Base-by-base conservation (phyloP, 2,888 invertebrate genomes). In the Chouioia cunea region DNA sequence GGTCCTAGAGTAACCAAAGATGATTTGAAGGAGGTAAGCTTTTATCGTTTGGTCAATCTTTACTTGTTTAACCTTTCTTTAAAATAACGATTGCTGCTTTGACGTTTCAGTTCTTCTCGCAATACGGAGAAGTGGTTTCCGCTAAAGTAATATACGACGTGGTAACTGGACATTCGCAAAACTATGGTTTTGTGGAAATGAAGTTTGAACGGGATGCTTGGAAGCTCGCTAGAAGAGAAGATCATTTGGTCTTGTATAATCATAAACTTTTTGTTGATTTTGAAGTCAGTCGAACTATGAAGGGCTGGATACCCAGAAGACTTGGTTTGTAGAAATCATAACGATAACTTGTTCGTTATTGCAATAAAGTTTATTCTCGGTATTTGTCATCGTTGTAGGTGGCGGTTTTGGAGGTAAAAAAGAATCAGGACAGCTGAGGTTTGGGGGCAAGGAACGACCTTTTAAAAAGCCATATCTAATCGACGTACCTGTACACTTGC, bases 111-210 rank as follows among this genome's bases (percentile, higher is more conserved):
- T 89, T 81, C 91, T 89, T 87, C 93, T 94, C 14, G 87, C 89
- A 82, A 87, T 94, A 73, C 80, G 89, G 77, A 84, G 88, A 74
- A 88, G 93, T 81, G 85, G 89, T 66, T 78, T 96, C 65, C 89
- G 80, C 76, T 1, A 83, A 81, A 76, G 73, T 85, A 43, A 80
- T 96, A 3, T 89, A 91, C 77, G 95, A 96, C 80, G 89, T 95
- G 59, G 93, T 96, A 0, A 96, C 96, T 0, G 94, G 95, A 0
- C 89, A 90, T 79, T 93, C 95, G 0, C 92, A 92, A 82, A 90
- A 93, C 65, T 96, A 96, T 81, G 95, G 92, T 0, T 96, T 96
- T 84, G 88, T 96, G n/a, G 95, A 95, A 85, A 96, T 90, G 86
- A 90, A 90, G 75, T 88, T 87, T 23, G 87, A 88, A 74, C 85